Percentiles rank a stretch among this genome's conserved stretches.
Evolutionary conservation across 2,797 vertebrate genomes (phyloP).

Genomic region (Melanotaenia maccullochi): DNA sequence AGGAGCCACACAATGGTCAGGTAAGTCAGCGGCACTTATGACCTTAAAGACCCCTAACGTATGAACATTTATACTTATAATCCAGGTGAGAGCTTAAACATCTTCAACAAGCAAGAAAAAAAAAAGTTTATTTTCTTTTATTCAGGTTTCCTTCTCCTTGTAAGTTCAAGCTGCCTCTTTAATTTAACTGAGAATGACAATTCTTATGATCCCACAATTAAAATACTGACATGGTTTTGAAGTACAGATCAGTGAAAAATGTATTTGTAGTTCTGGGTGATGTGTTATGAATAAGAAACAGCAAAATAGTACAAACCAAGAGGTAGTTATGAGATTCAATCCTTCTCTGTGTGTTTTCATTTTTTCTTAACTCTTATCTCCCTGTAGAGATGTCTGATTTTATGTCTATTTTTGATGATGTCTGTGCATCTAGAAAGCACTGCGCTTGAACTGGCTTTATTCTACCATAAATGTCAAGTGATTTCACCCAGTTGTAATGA

Average conservation of each 20-base stretch:
- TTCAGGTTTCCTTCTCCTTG: background rate
- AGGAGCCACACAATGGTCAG: too few relatives aligned
- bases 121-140: background rate
- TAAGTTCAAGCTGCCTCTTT: background rate
- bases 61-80: background rate
- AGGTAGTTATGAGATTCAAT: background rate
- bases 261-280: background rate
- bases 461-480: constrained; percentile 28
- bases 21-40: too few relatives aligned
- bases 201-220: background rate
- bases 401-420: background rate
- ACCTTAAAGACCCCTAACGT: background rate
- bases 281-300: background rate
- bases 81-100: background rate
- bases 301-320: background rate
- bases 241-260: background rate
- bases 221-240: background rate
- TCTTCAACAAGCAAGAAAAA: background rate
- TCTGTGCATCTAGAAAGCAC: background rate
- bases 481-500: constrained; percentile 21
- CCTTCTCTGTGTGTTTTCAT: background rate
- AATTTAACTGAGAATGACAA: background rate
- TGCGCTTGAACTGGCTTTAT: background rate
- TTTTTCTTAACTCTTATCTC: background rate
- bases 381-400: background rate